phyloP scores from a whole-genome alignment of 2,797 vertebrate species.

The Vipera latastei region DNA sequence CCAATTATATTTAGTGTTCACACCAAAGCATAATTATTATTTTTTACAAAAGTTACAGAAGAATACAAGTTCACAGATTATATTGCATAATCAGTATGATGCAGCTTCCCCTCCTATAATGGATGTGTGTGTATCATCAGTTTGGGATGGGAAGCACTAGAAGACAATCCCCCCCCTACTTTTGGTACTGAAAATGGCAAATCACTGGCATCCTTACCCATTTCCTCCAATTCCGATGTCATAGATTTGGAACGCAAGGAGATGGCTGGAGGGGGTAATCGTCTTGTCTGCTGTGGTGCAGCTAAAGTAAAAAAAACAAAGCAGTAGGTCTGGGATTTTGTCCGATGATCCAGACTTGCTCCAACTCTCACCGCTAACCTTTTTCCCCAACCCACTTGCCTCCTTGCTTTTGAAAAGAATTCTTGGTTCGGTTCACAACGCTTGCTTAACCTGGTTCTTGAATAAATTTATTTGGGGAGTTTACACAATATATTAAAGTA shows the following conservation, averaged over 20 bases:
- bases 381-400: not conserved
- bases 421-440: not conserved
- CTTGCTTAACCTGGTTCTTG: not conserved
- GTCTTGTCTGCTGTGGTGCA: slow-evolving; percentile 89
- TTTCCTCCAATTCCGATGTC: slow-evolving; percentile 95
- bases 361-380: not conserved
- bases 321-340: not conserved
- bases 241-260: slow-evolving; percentile 93
- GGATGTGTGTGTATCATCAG: not conserved
- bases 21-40: not conserved
- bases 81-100: not conserved
- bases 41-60: not conserved
- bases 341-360: not conserved
- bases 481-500: not conserved
- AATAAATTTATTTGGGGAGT: not conserved
- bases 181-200: not conserved
- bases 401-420: not conserved
- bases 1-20: not conserved
- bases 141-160: not conserved
- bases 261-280: slow-evolving; percentile 86
- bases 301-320: slow-evolving; percentile 47
- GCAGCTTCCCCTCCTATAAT: not conserved
- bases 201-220: slow-evolving; percentile 78
- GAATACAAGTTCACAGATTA: not conserved
- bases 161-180: not conserved